phyloP scores from a whole-genome alignment of 2,797 vertebrate species.

The Myoxocephalus aenaeus region DNA sequence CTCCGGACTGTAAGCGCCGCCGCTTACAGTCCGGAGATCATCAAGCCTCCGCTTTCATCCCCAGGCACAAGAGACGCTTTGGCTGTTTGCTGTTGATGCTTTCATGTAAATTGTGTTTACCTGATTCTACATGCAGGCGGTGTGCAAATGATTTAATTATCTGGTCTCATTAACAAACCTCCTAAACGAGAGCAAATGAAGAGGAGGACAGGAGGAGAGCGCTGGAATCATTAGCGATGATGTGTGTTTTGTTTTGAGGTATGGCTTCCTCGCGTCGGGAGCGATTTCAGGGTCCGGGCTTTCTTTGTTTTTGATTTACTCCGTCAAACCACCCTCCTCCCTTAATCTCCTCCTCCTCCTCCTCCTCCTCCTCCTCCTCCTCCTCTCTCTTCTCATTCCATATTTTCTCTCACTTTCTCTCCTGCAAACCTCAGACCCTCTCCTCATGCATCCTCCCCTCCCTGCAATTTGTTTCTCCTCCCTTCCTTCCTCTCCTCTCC shows the following conservation, averaged over 20 bases:
- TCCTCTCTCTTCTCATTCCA: slow-evolving; percentile 1
- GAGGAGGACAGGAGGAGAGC: not conserved
- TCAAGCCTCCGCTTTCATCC: not conserved
- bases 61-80: not conserved
- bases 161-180: not conserved
- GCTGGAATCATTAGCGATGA: not conserved
- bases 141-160: not conserved
- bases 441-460: slow-evolving; percentile 23
- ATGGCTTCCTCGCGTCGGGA: slow-evolving; percentile 2
- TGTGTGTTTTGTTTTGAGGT: slow-evolving; percentile 18
- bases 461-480: slow-evolving; percentile 1
- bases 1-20: not conserved
- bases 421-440: slow-evolving; percentile 25
- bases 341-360: not conserved
- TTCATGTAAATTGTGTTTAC: slow-evolving; percentile 2
- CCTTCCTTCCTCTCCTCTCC: slow-evolving; percentile 33
- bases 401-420: not conserved
- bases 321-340: slow-evolving; percentile 12
- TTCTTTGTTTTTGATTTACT: slow-evolving; percentile 26
- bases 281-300: not conserved
- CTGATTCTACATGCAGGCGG: slow-evolving; percentile 2
- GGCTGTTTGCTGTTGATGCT: not conserved
- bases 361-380: not conserved
- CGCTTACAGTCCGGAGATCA: not conserved
- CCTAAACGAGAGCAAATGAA: not conserved